Conservation (phyloP, 2,888 invertebrate genomes). For the Nesidiocoris tenuis region DNA sequence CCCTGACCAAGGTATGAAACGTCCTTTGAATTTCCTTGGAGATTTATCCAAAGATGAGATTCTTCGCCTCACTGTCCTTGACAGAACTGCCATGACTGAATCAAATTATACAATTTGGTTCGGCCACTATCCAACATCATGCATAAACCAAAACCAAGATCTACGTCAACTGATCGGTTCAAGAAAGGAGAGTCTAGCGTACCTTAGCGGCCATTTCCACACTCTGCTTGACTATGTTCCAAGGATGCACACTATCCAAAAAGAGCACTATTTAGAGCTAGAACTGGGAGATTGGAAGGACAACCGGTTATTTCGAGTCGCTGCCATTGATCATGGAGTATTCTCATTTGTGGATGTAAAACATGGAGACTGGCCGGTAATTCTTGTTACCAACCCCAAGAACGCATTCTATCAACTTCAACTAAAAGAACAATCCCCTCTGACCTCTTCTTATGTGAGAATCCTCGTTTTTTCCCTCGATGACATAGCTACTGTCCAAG, state of each 20-base stretch:
- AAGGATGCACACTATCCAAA: conserved; percentile 83
- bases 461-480: conserved; percentile 74
- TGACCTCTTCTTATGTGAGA: conserved; percentile 56
- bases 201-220: conserved; percentile 89
- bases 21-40: conserved; percentile 91
- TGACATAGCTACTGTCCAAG: conserved; percentile 64
- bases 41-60: conserved; percentile 53
- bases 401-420: conserved; percentile 73
- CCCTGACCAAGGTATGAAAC: conserved; percentile 77
- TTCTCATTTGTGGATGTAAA: conserved; percentile 79
- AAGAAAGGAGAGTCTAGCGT: conserved; percentile 66
- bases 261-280: conserved; percentile 78
- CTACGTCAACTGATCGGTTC: conserved; percentile 63
- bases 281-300: conserved; percentile 93
- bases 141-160: conserved; percentile 60
- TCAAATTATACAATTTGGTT: conserved; percentile 66
- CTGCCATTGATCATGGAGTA: conserved; percentile 85
- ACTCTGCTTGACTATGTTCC: conserved; percentile 75
- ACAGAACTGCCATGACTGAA: conserved; percentile 34
- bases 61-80: conserved; percentile 45
- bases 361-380: conserved; percentile 76
- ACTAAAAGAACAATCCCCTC: conserved; percentile 62
- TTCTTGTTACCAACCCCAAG: conserved; percentile 89
- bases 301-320: conserved; percentile 77
- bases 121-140: conserved; percentile 90